Evolutionary conservation across 2,888 invertebrate genomes (phyloP).

Genomic region (Lomographa bimaculata): DNA sequence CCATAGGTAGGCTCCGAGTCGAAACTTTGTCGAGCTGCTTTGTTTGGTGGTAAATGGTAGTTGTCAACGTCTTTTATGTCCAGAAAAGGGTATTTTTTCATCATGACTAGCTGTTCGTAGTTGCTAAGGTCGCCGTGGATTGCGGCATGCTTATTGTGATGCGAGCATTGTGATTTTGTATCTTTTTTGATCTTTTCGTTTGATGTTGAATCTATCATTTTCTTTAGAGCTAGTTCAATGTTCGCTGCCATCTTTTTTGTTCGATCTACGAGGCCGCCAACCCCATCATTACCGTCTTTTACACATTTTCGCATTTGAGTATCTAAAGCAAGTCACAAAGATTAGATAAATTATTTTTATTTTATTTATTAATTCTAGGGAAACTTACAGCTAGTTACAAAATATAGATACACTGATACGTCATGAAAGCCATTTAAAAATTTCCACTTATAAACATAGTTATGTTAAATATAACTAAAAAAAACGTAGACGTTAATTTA

Average conservation of each 20-base stretch:
- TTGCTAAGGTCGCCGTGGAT: slow-evolving; percentile 57
- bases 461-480: too few relatives aligned
- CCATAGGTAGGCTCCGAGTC: slow-evolving; percentile 41
- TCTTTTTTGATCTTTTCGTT: slow-evolving; percentile 37
- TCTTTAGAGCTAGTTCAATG: slow-evolving; percentile 45
- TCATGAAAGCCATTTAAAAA: too few relatives aligned
- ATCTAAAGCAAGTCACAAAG: too few relatives aligned
- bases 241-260: slow-evolving; percentile 50
- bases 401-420: too few relatives aligned
- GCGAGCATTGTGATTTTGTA: slow-evolving; percentile 29
- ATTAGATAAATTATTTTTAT: too few relatives aligned
- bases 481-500: too few relatives aligned
- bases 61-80: slow-evolving; percentile 65
- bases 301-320: slow-evolving; percentile 36
- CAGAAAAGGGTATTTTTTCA: slow-evolving; percentile 74
- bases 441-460: too few relatives aligned
- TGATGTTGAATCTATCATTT: slow-evolving; percentile 38
- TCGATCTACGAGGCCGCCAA: slow-evolving; percentile 36
- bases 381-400: too few relatives aligned
- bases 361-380: too few relatives aligned
- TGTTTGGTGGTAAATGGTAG: slow-evolving; percentile 48
- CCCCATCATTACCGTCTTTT: slow-evolving; percentile 26
- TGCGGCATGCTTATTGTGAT: slow-evolving; percentile 35
- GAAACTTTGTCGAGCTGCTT: slow-evolving; percentile 54
- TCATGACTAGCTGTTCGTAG: slow-evolving; percentile 69